These are phyloP conservation scores for Cinara cedri DNA, from an alignment of 2,888 invertebrate genomes.

Conservation along the genomic window DNA sequence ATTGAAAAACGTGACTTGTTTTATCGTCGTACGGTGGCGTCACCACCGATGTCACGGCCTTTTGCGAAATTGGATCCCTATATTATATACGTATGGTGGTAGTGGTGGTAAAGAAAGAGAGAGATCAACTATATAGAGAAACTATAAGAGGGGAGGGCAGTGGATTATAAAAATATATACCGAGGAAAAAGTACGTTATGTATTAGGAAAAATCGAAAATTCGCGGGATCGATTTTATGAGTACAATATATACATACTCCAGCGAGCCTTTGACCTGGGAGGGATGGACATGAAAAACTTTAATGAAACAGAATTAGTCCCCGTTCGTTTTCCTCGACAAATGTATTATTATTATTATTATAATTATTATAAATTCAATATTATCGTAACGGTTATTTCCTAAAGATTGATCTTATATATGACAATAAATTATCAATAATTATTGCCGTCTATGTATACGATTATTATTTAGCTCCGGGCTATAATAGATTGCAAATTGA, in stretches of 20 bases:
- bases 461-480: too few relatives aligned
- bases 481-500: too few relatives aligned
- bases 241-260: too few relatives aligned
- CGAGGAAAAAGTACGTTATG: constrained; percentile 24
- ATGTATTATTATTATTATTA: not conserved
- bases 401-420: too few relatives aligned
- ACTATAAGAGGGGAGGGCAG: not conserved
- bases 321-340: not conserved
- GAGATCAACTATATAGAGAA: not conserved
- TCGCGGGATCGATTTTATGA: constrained; percentile 30
- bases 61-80: constrained; percentile 46
- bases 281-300: constrained; percentile 29
- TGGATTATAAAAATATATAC: constrained; percentile 49
- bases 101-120: not conserved
- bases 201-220: constrained; percentile 50
- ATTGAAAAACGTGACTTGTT: constrained; percentile 55
- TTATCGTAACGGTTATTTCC: too few relatives aligned
- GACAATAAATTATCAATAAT: too few relatives aligned
- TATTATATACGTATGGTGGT: not conserved
- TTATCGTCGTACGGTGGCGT: constrained; percentile 46
- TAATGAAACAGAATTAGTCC: constrained; percentile 12
- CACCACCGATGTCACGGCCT: constrained; percentile 52
- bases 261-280: not conserved
- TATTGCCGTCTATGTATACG: too few relatives aligned
- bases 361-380: too few relatives aligned